phyloP scores from a whole-genome alignment of 2,113 vertebrate genomes.

The Chaetops frenatus region DNA sequence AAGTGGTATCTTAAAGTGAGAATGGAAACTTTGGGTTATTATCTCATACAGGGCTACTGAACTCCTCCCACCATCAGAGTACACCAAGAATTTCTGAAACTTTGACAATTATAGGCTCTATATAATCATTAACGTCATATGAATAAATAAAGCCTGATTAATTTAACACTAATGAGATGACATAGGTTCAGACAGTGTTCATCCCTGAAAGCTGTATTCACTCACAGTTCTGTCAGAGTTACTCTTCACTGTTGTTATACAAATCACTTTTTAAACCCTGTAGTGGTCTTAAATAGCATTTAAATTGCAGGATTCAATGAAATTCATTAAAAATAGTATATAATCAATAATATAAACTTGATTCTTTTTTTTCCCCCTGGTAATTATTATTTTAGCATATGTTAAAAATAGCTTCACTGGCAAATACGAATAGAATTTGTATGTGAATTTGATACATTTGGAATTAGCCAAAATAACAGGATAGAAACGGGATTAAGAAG shows the following conservation, averaged over 20 bases:
- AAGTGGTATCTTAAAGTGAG: not conserved
- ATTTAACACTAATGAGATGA: constrained; percentile 21
- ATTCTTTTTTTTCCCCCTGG: not conserved
- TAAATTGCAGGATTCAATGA: not conserved
- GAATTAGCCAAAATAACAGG: not conserved
- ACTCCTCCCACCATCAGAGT: not conserved
- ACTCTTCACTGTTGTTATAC: not conserved
- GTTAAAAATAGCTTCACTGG: not conserved
- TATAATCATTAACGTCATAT: constrained; percentile 36
- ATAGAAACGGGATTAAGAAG: not conserved
- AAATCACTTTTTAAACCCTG: not conserved
- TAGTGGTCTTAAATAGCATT: not conserved
- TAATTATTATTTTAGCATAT: not conserved
- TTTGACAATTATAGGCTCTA: not conserved
- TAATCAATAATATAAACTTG: not conserved
- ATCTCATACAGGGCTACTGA: not conserved
- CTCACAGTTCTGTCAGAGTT: not conserved
- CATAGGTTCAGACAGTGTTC: not conserved
- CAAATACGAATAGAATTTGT: not conserved
- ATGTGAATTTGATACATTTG: not conserved
- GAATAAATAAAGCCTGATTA: constrained; percentile 51
- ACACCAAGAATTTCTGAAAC: not conserved
- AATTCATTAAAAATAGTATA: not conserved
- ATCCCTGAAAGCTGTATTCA: not conserved
- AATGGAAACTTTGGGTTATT: not conserved